Base-by-base conservation (phyloP, 2,797 vertebrate genomes). In the Sebastes umbrosus region DNA sequence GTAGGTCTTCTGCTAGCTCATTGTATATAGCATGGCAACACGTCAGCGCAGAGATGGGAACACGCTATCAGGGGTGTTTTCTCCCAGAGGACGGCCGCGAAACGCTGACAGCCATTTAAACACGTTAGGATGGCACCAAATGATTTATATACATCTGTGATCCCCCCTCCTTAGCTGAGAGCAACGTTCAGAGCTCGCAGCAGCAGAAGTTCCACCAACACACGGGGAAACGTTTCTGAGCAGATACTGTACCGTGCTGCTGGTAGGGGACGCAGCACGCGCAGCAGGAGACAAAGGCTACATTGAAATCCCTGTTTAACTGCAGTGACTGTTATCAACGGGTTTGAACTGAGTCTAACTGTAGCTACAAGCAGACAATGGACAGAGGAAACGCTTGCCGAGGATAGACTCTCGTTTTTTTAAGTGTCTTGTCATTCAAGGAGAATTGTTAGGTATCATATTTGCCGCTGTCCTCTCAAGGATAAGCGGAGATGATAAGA, bases 1-100 rank as follows among this genome's bases (percentile, higher is more conserved):
- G 87, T 83, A 46, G 90, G 82, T 90, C 88, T 94, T 85, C 88
- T 90, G 91, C 90, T 90, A 84, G 87, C 91, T 93, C 88, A 86
- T 88, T 84, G 84, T 90, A 88, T 88, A 90, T 55, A 85, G 87
- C 88, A 75, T 46, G 85, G 88, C 84, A 89, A 90, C 91, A 87
- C 80, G 74, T 89, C 91, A 91, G 88, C 88, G 75, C 82, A 20
- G 74, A 69, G 85, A 91, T 43, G 75, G 84, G 82, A 93, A 85
- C 82, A 75, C 54, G 31, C 85, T 55, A 90, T 80, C 87, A 67
- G 64, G 76, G 69, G 73, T 85, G 75, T 87, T 84, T 85, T 78
- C 78, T 86, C 72, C 84, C 69, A 13, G 82, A 87, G 86, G 87
- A 91, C 43, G 16, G 69, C 69, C 3, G 14, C 20, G 67, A 86